These are phyloP conservation scores for Eupithecia pulchellata DNA, from an alignment of 2,888 invertebrate species.

Conservation along the genomic window DNA sequence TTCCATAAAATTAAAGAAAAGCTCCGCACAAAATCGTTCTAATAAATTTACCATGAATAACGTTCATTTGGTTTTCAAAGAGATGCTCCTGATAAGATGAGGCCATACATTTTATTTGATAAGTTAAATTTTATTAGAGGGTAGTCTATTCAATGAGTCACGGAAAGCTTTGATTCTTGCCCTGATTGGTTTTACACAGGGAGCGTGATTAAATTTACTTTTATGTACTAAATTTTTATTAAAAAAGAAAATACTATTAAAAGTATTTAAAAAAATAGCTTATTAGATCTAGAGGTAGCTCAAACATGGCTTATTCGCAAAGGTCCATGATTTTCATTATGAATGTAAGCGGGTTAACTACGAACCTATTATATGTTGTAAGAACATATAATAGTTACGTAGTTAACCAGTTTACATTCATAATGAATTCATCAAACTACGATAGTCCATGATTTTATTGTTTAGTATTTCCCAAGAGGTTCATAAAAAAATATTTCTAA, in stretches of 20 bases:
- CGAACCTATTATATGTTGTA: no score
- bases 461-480: no score
- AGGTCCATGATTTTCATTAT: no score
- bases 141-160: conserved; percentile 4
- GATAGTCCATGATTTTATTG: no score
- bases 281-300: no score
- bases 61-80: conserved; percentile 16
- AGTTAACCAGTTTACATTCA: no score
- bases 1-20: background rate
- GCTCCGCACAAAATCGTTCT: background rate
- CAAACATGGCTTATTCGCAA: no score
- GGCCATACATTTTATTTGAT: conserved; percentile 52
- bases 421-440: no score
- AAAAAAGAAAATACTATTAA: background rate
- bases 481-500: no score
- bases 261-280: background rate
- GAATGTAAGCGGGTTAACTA: no score
- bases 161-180: background rate
- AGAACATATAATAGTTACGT: no score
- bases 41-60: conserved; percentile 18
- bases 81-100: conserved; percentile 19
- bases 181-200: conserved; percentile 3
- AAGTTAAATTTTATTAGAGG: conserved; percentile 58
- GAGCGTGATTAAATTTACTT: background rate
- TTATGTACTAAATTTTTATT: background rate